Base-by-base conservation (phyloP, 2,113 vertebrate species). In the Martes martes region DNA sequence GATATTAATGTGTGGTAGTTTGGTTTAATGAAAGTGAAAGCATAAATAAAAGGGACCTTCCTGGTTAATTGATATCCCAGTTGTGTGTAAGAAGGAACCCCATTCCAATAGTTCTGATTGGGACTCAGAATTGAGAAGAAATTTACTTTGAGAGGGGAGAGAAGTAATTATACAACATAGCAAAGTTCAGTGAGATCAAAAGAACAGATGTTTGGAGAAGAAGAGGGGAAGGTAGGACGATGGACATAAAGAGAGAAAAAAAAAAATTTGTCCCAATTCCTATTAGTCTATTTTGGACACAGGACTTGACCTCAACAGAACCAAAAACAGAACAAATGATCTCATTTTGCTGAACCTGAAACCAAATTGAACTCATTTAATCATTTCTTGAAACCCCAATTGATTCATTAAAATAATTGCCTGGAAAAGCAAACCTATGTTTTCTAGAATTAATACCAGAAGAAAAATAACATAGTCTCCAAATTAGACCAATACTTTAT, bases 311-410 rank as follows among this genome's bases (percentile, higher is more conserved):
- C 91, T 90, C 45, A 96, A 2, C 42, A 94, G 88, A 95, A 63
- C 94, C 89, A 81, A 47, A 90, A 71, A 74, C 45, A 85, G 80
- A 96, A 90, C 15, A 71, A 94, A 67, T 95, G 81, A 81, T 96
- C 84, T 98, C 93, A 95, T 97, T 97, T 96, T 97, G 36, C 88
- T 97, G 80, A 98, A 84, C 71, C 52, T 94, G 87, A 96, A 96
- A 93, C 39, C 45, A 83, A 89, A 95, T 57, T 86, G 57, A 96
- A 89, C 55, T 92, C 78, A 94, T 81, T 96, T 96, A 87, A 96
- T 89, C 82, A 83, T 92, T 96, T 94, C 76, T 98, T 94, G 18
- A 97, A 98, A 96, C 88, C 80, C 59, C 92, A 95, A 59, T 65
- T 96, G 94, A 87, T 76, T 96, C 87, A 94, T 97, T 97, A 95